Evolutionary conservation across 2,888 invertebrate genomes (phyloP), one percentile per base, ranked within the genome.

Genomic region (Dicyrtomina minuta): DNA sequence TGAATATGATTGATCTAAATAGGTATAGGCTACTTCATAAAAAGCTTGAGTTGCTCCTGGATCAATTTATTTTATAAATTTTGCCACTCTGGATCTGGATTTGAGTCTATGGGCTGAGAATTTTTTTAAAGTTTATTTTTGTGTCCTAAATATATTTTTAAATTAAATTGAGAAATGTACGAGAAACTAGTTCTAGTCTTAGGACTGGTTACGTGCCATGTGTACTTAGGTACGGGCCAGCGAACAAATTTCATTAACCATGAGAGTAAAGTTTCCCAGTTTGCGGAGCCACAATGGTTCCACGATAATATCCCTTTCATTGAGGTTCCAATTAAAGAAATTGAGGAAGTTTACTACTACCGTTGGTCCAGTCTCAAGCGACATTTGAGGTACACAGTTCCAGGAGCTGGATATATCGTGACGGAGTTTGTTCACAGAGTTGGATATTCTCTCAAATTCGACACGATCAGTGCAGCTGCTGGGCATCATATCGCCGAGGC

Each of bases 281-380:
- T 26, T 46, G 70, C 64, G 15, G 77, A 77, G 60, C 73, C 75
- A 1, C 69, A 74, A 44, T 77, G 77, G 77, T 75, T 69, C 61
- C 69, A 68, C 41, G 75, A 73, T 1, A 77, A 77, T 55, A 73
- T 77, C 51, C 77, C 77, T 0, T 77, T 77, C 51, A 49, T 77
- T 5, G 77, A 77, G 60, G 55, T 77, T 17, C 77, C 77, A 4
- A 72, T 74, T 51, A 62, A 55, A 49, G 70, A 75, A 70, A 75
- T 77, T 55, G 77, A 77, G 65, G 70, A 73, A 10, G 74, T 77
- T 12, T 77, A 75, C 55, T 77, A 77, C 69, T 77, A 77, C 65
- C 71, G 77, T n/a, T 77, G 72, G 70, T 68, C 74, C 1, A 68
- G 71, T 10, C 70, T 72, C 44, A 77, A 77, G 27, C 56, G 75